These are phyloP conservation scores for Zele albiditarsus DNA, from an alignment of 2,888 invertebrate species.

Conservation along the genomic window DNA sequence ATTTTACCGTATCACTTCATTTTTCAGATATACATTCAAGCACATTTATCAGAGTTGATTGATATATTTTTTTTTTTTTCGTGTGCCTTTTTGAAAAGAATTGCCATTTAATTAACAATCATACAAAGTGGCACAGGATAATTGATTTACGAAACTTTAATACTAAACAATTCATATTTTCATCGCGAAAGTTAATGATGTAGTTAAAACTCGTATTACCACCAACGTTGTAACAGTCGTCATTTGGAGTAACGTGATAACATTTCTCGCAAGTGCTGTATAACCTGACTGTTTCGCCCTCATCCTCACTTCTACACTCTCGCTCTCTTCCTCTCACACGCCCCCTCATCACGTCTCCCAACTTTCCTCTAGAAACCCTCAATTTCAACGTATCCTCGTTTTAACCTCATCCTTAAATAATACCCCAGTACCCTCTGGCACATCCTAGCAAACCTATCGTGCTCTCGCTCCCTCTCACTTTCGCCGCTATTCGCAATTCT, in stretches of 20 bases:
- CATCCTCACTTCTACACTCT: not conserved
- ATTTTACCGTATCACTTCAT: too few species aligned
- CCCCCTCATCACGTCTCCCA: not conserved
- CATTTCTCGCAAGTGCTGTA: not conserved
- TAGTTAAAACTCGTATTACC: not conserved
- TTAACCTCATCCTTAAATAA: not conserved
- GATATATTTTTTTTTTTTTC: too few species aligned
- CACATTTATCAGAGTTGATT: too few species aligned
- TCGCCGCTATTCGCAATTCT: slow-evolving; percentile 48
- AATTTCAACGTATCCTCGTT: slow-evolving; percentile 5
- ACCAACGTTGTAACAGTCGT: not conserved
- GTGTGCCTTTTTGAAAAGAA: too few species aligned
- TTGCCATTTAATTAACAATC: not conserved
- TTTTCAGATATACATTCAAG: too few species aligned
- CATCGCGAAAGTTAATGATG: not conserved
- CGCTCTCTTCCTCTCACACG: not conserved
- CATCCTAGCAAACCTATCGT: not conserved
- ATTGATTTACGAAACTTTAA: not conserved
- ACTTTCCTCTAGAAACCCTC: not conserved
- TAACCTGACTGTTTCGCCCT: not conserved
- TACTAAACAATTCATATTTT: not conserved
- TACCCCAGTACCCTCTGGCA: not conserved
- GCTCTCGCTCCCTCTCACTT: slow-evolving; percentile 18
- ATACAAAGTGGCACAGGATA: not conserved
- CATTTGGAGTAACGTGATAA: not conserved